phyloP scores from a whole-genome alignment of 2,797 vertebrate genomes.

The Steatocranus sp. region DNA sequence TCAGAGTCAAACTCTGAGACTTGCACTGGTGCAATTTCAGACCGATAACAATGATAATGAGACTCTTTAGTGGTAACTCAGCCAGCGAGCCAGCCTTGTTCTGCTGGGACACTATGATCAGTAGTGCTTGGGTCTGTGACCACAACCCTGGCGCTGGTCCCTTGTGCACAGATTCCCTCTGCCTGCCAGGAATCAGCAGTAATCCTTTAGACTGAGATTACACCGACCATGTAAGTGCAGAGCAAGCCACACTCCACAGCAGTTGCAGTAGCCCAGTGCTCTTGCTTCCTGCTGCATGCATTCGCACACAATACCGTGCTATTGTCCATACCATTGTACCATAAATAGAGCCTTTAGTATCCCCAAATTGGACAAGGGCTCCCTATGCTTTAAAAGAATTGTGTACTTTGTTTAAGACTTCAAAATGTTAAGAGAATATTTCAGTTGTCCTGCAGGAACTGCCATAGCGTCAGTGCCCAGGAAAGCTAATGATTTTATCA shows the following conservation, averaged over 20 bases:
- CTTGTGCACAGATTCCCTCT: slow-evolving; percentile 65
- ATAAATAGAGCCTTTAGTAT: not conserved
- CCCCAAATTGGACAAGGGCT: not conserved
- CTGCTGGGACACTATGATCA: slow-evolving; percentile 51
- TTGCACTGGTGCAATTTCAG: slow-evolving; percentile 18
- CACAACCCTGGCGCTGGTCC: slow-evolving; percentile 56
- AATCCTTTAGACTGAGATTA: slow-evolving; percentile 79
- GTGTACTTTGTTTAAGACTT: not conserved
- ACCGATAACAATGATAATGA: slow-evolving; percentile 25
- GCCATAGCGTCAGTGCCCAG: not conserved
- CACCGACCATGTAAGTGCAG: slow-evolving; percentile 68
- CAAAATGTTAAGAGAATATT: not conserved
- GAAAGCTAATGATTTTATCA: slow-evolving; percentile 44
- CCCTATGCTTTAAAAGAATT: not conserved
- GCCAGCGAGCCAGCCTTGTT: slow-evolving; percentile 12
- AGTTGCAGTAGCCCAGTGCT: slow-evolving; percentile 44
- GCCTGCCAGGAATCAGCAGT: slow-evolving; percentile 73
- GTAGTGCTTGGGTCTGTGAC: slow-evolving; percentile 51
- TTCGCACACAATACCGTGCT: slow-evolving; percentile 1
- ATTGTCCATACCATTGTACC: not conserved
- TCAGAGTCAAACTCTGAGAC: slow-evolving; percentile 7
- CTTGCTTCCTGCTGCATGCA: slow-evolving; percentile 19
- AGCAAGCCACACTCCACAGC: slow-evolving; percentile 55
- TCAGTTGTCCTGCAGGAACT: not conserved
- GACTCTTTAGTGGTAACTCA: slow-evolving; percentile 22